Evolutionary conservation across 2,888 invertebrate genomes (phyloP).

Genomic region (Leucophora obtusa): DNA sequence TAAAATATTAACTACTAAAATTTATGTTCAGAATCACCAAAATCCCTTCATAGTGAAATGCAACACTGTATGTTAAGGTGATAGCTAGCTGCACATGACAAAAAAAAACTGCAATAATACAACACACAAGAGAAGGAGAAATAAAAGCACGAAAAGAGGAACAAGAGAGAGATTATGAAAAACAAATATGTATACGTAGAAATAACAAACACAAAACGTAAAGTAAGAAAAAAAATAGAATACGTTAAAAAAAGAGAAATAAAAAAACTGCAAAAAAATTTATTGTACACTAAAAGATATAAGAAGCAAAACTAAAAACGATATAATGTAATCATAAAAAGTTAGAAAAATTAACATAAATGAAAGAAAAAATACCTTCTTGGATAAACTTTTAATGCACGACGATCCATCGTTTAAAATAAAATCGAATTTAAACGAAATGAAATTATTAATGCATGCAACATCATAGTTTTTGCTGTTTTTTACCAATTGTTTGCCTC

Average conservation of each 20-base stretch:
- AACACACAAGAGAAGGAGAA: conserved; percentile 16
- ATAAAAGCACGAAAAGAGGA: conserved; percentile 14
- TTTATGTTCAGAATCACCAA: background rate
- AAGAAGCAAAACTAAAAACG: conserved; percentile 30
- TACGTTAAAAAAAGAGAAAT: conserved; percentile 36
- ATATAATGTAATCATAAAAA: conserved; percentile 36
- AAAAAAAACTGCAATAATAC: conserved; percentile 27
- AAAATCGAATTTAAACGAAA: conserved; percentile 75
- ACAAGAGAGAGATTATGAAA: conserved; percentile 45
- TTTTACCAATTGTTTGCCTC: conserved; percentile 43
- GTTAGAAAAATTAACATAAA: conserved; percentile 27
- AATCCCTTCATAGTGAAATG: conserved; percentile 8
- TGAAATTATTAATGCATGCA: conserved; percentile 75
- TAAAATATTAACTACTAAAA: too few species aligned
- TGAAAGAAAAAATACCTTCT: conserved; percentile 84
- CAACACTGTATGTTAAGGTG: conserved; percentile 30
- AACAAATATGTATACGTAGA: conserved; percentile 40
- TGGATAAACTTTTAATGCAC: conserved; percentile 89
- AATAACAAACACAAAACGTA: conserved; percentile 38
- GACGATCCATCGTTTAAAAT: conserved; percentile 86
- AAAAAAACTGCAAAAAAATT: conserved; percentile 31
- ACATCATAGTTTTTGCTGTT: conserved; percentile 59
- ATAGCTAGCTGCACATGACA: conserved; percentile 23
- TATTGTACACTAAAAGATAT: conserved; percentile 12
- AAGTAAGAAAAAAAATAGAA: conserved; percentile 45